Percentiles rank a stretch among this genome's conserved stretches.
These are phyloP conservation scores for Cepaea nemoralis DNA, from an alignment of 1,140 invertebrate genomes.

Conservation along the genomic window DNA sequence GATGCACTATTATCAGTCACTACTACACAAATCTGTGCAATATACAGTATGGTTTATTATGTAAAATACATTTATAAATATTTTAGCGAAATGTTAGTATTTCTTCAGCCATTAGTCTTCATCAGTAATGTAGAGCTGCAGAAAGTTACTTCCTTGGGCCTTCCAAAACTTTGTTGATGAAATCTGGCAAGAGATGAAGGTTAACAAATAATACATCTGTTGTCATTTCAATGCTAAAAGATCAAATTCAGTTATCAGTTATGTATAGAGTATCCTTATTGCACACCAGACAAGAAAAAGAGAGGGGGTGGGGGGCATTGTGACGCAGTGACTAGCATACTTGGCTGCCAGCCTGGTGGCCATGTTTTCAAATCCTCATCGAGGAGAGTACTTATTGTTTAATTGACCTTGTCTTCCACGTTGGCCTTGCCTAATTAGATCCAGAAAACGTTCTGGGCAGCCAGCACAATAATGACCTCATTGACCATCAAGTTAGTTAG, in stretches of 20 bases:
- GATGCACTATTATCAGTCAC: neutral
- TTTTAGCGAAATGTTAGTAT: neutral
- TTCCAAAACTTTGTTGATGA: slow-evolving; percentile 61
- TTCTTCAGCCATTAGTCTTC: neutral
- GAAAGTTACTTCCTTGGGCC: slow-evolving; percentile 44
- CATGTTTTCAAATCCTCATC: neutral
- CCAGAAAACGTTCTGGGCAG: too few species aligned
- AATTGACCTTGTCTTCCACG: too few species aligned
- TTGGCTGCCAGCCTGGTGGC: too few species aligned
- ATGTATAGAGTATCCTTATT: neutral
- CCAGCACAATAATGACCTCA: too few species aligned
- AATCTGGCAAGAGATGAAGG: slow-evolving; percentile 49
- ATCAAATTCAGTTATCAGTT: neutral
- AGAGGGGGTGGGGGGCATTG: too few species aligned
- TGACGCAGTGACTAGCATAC: too few species aligned
- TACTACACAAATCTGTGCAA: neutral
- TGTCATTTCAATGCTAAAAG: neutral
- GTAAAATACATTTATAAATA: neutral
- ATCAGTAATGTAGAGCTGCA: neutral
- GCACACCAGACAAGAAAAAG: neutral
- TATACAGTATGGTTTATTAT: neutral
- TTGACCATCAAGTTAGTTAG: too few species aligned
- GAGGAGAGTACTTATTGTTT: too few species aligned
- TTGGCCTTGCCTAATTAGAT: too few species aligned
- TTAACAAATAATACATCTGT: neutral